Evolutionary conservation across 2,113 vertebrate species (phyloP).

Genomic region (Tretioscincus oriximinensis): DNA sequence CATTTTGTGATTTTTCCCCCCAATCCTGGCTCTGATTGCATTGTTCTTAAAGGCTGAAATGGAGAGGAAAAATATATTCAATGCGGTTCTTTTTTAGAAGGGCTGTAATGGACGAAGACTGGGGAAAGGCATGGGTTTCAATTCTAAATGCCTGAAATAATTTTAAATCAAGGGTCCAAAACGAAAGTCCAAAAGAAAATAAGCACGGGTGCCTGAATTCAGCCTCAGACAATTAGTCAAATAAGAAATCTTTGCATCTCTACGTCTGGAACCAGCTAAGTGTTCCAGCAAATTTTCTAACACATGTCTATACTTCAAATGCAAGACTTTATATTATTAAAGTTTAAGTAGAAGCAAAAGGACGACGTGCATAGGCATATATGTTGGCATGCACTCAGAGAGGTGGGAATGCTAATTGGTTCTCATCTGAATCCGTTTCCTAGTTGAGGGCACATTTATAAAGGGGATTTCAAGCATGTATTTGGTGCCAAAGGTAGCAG

Average conservation of each 20-base stretch:
- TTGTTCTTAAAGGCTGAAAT: too few species aligned
- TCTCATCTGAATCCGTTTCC: conserved; percentile 56
- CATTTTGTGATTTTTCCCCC: too few species aligned
- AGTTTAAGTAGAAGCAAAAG: conserved; percentile 13
- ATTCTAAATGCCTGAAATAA: neutral
- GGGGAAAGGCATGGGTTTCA: accelerated
- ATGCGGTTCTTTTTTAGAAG: too few species aligned
- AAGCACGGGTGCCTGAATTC: accelerated
- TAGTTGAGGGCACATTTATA: conserved; percentile 55
- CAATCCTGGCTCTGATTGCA: too few species aligned
- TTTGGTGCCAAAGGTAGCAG: conserved; percentile 64
- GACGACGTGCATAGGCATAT: accelerated
- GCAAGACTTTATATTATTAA: neutral
- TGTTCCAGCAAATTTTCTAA: neutral
- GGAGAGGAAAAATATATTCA: too few species aligned
- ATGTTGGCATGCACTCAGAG: conserved; percentile 11
- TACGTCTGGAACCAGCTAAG: accelerated
- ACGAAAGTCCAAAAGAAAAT: accelerated
- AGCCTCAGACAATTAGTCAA: neutral
- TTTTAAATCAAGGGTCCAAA: accelerated
- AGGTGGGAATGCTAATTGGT: conserved; percentile 44
- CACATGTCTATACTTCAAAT: neutral
- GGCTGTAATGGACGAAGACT: neutral
- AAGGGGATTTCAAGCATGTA: conserved; percentile 45
- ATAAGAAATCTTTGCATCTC: neutral